Percentiles rank a stretch among this genome's conserved stretches.
phyloP scores from a whole-genome alignment of 1,140 invertebrate species.

The Drosophila insularis region DNA sequence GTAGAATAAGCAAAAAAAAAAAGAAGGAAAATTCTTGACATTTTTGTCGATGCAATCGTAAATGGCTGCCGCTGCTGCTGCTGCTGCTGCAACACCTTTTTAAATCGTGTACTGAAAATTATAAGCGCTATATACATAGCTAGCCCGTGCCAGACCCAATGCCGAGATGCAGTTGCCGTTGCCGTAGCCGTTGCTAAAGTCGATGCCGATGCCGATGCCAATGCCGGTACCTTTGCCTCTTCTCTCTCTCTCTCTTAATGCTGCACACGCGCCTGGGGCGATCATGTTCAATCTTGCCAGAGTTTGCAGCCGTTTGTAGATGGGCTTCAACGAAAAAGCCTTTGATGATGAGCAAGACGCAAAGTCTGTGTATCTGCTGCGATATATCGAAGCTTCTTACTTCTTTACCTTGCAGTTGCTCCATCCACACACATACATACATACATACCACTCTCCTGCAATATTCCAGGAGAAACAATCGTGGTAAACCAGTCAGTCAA shows the following conservation, averaged over 20 bases:
- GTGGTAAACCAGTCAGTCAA: conserved; percentile 54
- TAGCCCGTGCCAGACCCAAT: conserved; percentile 74
- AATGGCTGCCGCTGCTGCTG: conserved; percentile 35
- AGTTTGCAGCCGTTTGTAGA: conserved; percentile 74
- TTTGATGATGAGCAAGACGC: conserved; percentile 41
- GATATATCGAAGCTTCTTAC: conserved; percentile 65
- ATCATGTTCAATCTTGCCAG: conserved; percentile 77
- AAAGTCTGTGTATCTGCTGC: conserved; percentile 49
- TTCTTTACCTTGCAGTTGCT: conserved; percentile 59
- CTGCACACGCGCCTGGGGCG: conserved; percentile 55
- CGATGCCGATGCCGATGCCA: conserved; percentile 50
- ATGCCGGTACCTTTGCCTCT: conserved; percentile 38
- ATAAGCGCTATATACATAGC: conserved; percentile 58
- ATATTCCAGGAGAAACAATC: conserved; percentile 48
- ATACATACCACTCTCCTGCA: conserved; percentile 23
- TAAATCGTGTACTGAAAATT: conserved; percentile 67
- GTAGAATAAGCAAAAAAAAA: conserved; percentile 4
- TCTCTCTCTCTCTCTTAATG: conserved; percentile 47
- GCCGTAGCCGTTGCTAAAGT: conserved; percentile 36
- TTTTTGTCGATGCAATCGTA: conserved; percentile 50
- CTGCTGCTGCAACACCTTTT: conserved; percentile 36
- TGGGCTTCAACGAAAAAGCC: conserved; percentile 40
- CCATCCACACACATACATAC: neutral
- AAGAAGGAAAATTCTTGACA: conserved; percentile 31
- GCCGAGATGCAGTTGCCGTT: conserved; percentile 38